Conservation (phyloP, 2,797 vertebrate species). For the Xenops minutus region DNA sequence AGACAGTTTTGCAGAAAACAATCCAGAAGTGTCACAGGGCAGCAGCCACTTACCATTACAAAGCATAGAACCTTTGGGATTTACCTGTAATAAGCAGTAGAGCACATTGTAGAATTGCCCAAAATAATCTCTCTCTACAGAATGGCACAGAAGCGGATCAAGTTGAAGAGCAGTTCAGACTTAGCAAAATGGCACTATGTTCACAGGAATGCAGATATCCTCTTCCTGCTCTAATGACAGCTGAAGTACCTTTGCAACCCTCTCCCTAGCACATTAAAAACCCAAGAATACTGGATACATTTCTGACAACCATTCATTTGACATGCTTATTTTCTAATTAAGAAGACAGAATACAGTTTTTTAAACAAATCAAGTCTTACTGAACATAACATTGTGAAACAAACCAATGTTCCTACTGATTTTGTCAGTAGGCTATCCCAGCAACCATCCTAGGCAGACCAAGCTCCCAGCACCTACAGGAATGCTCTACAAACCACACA, state of each 20-base stretch:
- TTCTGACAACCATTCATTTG: background rate
- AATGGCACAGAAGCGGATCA: background rate
- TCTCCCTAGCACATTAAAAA: background rate
- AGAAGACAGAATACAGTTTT: background rate
- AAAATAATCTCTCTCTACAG: background rate
- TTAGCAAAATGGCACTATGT: background rate
- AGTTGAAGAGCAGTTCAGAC: background rate
- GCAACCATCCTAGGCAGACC: background rate
- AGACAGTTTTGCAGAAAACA: background rate
- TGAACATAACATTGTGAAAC: fast-evolving
- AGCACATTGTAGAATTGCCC: background rate
- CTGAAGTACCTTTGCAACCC: background rate
- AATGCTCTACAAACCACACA: background rate
- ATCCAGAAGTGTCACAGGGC: background rate
- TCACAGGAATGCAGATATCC: background rate
- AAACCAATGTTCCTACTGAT: background rate
- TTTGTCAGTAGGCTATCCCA: background rate
- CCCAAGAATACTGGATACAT: background rate
- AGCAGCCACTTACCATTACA: background rate
- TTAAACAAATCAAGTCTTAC: background rate
- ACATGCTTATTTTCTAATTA: background rate
- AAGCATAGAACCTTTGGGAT: background rate
- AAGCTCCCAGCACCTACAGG: background rate
- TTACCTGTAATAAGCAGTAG: background rate
- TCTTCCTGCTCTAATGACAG: background rate